phyloP scores from a whole-genome alignment of 2,888 invertebrate genomes.

The Cheilosia soror region DNA sequence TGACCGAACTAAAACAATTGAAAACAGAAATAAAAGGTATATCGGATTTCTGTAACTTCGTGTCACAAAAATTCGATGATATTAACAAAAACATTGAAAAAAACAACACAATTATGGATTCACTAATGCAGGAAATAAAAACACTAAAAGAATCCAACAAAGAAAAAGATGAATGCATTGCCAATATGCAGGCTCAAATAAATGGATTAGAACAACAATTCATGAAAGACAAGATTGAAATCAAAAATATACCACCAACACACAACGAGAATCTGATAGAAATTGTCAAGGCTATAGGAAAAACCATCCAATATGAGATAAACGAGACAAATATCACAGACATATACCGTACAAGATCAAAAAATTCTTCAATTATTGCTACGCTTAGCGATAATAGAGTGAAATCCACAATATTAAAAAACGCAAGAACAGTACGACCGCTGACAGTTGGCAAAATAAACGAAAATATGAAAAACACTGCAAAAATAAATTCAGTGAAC shows the following conservation, averaged over 20 bases:
- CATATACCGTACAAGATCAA: slow-evolving; percentile 1
- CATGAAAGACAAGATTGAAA: slow-evolving; percentile 29
- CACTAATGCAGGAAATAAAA: slow-evolving; percentile 3
- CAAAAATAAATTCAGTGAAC: slow-evolving; percentile 1
- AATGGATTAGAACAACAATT: slow-evolving; percentile 17
- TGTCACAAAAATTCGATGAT: slow-evolving; percentile 13
- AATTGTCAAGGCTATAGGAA: slow-evolving; percentile 20
- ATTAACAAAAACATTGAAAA: slow-evolving; percentile 17
- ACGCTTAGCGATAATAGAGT: slow-evolving; percentile 12
- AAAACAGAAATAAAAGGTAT: slow-evolving; percentile 5
- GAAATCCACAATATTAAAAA: background rate
- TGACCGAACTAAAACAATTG: background rate
- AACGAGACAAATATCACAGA: slow-evolving; percentile 1
- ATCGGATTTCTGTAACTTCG: slow-evolving; percentile 2
- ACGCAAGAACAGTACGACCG: slow-evolving; percentile 8
- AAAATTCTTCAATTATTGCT: slow-evolving; percentile 6
- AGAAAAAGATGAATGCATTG: slow-evolving; percentile 17
- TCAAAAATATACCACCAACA: slow-evolving; percentile 34
- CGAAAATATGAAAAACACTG: slow-evolving; percentile 4
- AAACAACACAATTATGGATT: slow-evolving; percentile 15
- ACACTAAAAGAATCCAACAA: slow-evolving; percentile 1
- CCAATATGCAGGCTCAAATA: background rate
- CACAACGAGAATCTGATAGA: slow-evolving; percentile 29
- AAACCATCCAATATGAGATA: slow-evolving; percentile 6
- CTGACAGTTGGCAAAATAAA: slow-evolving; percentile 10